phyloP scores from a whole-genome alignment of 1,140 invertebrate species.

The Lycorma delicatula region DNA sequence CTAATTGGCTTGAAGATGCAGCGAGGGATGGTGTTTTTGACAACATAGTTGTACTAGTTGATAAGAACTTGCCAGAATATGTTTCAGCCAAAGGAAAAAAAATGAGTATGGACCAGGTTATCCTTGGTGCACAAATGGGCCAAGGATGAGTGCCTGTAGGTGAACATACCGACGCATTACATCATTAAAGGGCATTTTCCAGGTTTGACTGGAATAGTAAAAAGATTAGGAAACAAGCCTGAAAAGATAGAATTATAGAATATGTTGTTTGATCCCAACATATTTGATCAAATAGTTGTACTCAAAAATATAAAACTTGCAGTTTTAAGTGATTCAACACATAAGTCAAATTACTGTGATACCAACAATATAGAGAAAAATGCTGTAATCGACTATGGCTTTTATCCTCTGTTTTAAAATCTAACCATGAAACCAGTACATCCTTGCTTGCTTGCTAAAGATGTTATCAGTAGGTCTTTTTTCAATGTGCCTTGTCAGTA shows the following conservation, averaged over 20 bases:
- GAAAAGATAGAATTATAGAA: background rate
- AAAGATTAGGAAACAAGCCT: background rate
- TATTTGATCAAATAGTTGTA: conserved; percentile 8
- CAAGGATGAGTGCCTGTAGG: too few relatives aligned
- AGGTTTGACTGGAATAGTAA: background rate
- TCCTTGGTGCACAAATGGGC: background rate
- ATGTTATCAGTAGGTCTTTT: too few relatives aligned
- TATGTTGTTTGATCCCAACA: conserved; percentile 10
- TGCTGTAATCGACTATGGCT: conserved; percentile 9
- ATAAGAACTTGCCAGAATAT: background rate
- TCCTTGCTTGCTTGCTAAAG: conserved; percentile 10
- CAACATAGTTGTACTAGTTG: background rate
- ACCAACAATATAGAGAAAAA: conserved; percentile 7
- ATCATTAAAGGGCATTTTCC: background rate
- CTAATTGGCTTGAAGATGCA: background rate
- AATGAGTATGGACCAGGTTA: background rate
- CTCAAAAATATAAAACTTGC: background rate
- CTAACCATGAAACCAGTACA: conserved; percentile 1
- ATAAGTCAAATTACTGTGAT: background rate
- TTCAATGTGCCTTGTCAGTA: conserved; percentile 17
- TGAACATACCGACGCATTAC: background rate
- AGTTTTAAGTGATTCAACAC: background rate
- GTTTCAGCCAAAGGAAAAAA: background rate
- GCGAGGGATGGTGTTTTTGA: background rate
- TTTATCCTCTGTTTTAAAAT: conserved; percentile 1